These are phyloP conservation scores for Atta cephalotes DNA, from an alignment of 1,140 invertebrate genomes.

Conservation along the genomic window DNA sequence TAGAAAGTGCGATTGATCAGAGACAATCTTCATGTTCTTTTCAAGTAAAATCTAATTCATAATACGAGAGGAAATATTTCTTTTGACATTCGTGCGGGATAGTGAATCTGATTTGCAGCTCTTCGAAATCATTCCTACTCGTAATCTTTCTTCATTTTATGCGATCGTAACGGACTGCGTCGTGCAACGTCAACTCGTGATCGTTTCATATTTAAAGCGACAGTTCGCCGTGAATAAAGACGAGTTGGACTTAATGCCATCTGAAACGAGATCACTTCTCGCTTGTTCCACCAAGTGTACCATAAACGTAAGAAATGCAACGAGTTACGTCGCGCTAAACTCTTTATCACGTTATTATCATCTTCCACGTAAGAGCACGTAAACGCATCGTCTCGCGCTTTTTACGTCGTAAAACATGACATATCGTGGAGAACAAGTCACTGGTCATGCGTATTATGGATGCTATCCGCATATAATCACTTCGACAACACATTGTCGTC, in stretches of 20 bases:
- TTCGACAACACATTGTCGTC: conserved; percentile 9
- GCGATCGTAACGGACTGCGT: conserved; percentile 27
- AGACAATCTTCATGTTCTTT: neutral
- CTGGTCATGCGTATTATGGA: conserved; percentile 10
- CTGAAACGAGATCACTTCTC: conserved; percentile 32
- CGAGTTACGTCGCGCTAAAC: conserved; percentile 10
- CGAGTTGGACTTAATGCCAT: conserved; percentile 37
- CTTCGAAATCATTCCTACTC: neutral
- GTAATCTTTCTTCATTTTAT: conserved; percentile 20
- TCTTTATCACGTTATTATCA: conserved; percentile 47
- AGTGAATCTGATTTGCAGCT: too few species aligned
- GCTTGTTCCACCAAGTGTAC: neutral
- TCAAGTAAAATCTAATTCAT: neutral
- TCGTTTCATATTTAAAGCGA: conserved; percentile 34
- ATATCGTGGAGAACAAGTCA: conserved; percentile 36
- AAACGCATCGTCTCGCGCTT: conserved; percentile 21
- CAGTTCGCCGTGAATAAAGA: conserved; percentile 46
- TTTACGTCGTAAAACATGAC: conserved; percentile 40
- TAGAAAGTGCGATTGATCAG: neutral
- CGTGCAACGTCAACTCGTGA: neutral
- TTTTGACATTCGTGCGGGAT: neutral
- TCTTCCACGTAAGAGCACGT: conserved; percentile 16
- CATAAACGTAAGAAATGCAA: conserved; percentile 29
- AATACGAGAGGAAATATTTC: neutral
- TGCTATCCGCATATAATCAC: conserved; percentile 9